Evolutionary conservation across 2,888 invertebrate species (phyloP).

Genomic region (Leuctra nigra): DNA sequence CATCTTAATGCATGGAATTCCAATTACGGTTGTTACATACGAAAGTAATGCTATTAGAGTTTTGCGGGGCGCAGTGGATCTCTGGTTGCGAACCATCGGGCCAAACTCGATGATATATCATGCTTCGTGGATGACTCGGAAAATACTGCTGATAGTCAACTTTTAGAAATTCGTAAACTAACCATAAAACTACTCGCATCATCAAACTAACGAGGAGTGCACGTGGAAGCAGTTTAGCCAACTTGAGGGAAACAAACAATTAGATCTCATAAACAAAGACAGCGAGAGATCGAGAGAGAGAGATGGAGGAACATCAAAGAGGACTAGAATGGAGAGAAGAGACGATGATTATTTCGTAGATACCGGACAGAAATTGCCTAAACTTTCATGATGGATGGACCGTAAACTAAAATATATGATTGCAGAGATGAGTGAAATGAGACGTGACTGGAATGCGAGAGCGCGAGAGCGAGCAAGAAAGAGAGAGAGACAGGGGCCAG

Average conservation of each 20-base stretch:
- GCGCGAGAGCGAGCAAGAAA: neutral
- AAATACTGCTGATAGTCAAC: conserved; percentile 9
- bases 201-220: conserved; percentile 8
- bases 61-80: neutral
- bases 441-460: conserved; percentile 13
- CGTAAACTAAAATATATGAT: conserved; percentile 18
- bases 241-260: conserved; percentile 14
- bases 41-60: conserved; percentile 1
- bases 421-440: conserved; percentile 14
- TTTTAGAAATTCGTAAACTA: conserved; percentile 17
- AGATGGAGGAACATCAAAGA: neutral
- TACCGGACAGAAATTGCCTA: conserved; percentile 8
- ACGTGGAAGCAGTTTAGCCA: conserved; percentile 1
- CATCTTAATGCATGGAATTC: neutral
- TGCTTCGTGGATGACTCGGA: neutral
- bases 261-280: conserved; percentile 7
- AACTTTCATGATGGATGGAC: conserved; percentile 12
- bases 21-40: conserved; percentile 8
- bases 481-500: neutral
- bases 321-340: neutral
- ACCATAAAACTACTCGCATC: conserved; percentile 16
- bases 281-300: neutral
- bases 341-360: neutral
- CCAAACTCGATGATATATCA: conserved; percentile 4
- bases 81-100: neutral